Evolutionary conservation across 2,113 vertebrate genomes (phyloP).

Genomic region (Mormyrus iriodes): DNA sequence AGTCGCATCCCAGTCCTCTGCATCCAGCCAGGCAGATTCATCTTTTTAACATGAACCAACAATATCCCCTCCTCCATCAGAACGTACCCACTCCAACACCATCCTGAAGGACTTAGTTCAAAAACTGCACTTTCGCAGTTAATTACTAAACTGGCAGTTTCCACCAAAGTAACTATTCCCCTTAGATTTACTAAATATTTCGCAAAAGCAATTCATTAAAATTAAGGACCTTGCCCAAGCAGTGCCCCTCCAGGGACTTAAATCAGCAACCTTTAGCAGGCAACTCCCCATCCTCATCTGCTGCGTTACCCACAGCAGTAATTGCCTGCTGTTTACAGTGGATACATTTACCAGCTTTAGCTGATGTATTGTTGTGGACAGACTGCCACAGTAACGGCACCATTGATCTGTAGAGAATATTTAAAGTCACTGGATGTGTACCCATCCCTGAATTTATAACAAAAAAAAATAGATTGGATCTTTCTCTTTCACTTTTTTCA

Average conservation of each 20-base stretch:
- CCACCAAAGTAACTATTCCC: background rate
- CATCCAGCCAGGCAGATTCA: background rate
- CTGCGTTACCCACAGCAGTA: background rate
- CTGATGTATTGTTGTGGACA: background rate
- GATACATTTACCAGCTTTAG: background rate
- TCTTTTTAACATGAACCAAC: background rate
- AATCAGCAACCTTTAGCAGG: background rate
- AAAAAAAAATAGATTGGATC: conserved; percentile 24
- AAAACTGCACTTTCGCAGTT: background rate
- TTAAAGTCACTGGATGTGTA: conserved; percentile 28
- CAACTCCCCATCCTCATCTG: background rate
- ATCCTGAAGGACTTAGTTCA: background rate
- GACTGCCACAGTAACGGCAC: background rate
- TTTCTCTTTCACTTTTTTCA: conserved; percentile 14
- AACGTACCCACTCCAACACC: background rate
- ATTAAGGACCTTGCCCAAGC: background rate
- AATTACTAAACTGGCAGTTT: background rate
- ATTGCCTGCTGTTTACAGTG: background rate
- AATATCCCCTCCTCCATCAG: background rate
- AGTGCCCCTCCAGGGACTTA: background rate
- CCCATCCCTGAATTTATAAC: conserved; percentile 31
- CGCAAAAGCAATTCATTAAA: background rate
- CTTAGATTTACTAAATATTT: background rate
- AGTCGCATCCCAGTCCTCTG: background rate
- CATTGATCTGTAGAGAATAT: conserved; percentile 22